A percentile compares a stretch with the other conserved stretches of the same genome.
Conservation (phyloP, 2,797 vertebrate species). For the Bucorvus abyssinicus region DNA sequence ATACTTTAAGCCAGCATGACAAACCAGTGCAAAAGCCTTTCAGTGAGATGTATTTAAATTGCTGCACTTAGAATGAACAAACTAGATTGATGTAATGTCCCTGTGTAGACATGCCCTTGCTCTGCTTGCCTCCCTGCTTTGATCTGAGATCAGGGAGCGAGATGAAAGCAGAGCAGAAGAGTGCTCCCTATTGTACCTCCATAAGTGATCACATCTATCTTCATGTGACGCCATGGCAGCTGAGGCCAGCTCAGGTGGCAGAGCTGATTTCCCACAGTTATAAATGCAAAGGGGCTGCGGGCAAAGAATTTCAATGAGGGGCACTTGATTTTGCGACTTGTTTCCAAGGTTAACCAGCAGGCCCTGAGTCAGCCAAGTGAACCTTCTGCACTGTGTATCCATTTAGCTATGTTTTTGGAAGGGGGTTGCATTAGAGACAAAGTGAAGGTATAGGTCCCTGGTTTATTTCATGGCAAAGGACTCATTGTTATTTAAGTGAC, state of each 20-base stretch:
- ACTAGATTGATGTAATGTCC: slow-evolving; percentile 38
- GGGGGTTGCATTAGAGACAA: background rate
- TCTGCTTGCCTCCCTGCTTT: slow-evolving; percentile 43
- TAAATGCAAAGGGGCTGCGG: background rate
- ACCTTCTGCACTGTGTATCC: background rate
- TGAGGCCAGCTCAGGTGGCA: slow-evolving; percentile 44
- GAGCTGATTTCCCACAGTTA: slow-evolving; percentile 53
- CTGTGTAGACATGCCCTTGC: background rate
- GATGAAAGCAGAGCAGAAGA: slow-evolving; percentile 54
- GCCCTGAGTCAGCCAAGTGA: background rate
- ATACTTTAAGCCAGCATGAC: background rate
- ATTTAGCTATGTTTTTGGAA: background rate
- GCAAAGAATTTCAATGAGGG: slow-evolving; percentile 42
- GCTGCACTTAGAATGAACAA: background rate
- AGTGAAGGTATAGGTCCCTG: background rate
- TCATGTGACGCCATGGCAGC: slow-evolving; percentile 11
- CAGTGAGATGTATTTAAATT: slow-evolving; percentile 17
- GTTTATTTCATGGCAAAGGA: background rate
- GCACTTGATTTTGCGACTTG: background rate
- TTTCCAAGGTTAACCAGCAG: background rate
- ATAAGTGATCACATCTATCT: slow-evolving; percentile 62
- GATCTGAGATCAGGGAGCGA: background rate
- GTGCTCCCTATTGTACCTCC: slow-evolving; percentile 30
- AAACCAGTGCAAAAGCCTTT: background rate
- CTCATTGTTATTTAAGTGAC: background rate